Base-by-base conservation (phyloP, 2,113 vertebrate species). In the Anolis carolinensis region DNA sequence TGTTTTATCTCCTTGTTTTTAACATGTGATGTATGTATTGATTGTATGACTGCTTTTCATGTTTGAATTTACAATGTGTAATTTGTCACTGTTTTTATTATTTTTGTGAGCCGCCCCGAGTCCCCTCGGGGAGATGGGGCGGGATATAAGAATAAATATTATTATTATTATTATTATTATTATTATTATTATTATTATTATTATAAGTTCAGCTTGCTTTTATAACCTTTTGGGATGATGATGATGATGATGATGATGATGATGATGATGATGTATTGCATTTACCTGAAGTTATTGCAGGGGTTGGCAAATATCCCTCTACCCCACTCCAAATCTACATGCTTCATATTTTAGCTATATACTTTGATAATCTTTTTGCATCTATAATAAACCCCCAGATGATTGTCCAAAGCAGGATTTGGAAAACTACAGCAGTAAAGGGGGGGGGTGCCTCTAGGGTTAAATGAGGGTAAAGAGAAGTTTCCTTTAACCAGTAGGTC, bases 371-470 rank as follows among this genome's bases (percentile, higher is more conserved):
- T 36, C 63, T 79, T 23, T 79, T 78, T 50, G 67, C 30, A 70
- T 52, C 44, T 34, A 25, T 52, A 74, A 34, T 67, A 44, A 9
- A 14, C 4, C 34, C 32, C 34, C 5, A 27, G 36, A 16, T 2
- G 8, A 11, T 48, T 36, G 79, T 59, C 21, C 30, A 44, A 86
- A 80, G 70, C 67, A 63, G 52, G 27, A 10, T 80, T 79, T 78
- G 70, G 62, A 67, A 67, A 18, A 79, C 23, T n/a, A 70, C 23
- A 85, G 65, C 30, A 50, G 82, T 89, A 91, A 82, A 86, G 86
- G 87, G 79, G 89, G 91, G 92, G 89, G 90, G 90, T 88, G 91
- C n/a, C n/a, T 91, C 94, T 86, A 93, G 90, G 90, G 86, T 89
- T 91, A 94, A 91, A 89, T 79, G 86, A 79, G 10, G 50, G 83